Evolutionary conservation across 2,888 invertebrate genomes (phyloP).

Genomic region (Deroplatys truncata): DNA sequence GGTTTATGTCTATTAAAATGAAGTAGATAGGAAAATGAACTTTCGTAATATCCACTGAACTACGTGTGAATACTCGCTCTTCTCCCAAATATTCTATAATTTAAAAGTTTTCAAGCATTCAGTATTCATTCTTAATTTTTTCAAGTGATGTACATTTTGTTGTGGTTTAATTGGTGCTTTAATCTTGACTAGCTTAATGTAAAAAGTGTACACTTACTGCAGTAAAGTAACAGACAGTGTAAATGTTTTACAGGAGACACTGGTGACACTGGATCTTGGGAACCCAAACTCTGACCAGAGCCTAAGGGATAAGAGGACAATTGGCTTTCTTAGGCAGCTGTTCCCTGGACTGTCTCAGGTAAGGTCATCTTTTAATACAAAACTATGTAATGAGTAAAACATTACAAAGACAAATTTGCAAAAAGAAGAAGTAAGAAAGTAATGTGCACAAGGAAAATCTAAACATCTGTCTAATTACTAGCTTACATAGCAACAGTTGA

Average conservation of each 20-base stretch:
- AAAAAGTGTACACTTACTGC: neutral
- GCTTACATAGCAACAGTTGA: too few species aligned
- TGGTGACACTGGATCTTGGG: conserved; percentile 64
- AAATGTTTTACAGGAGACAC: conserved; percentile 53
- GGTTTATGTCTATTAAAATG: too few species aligned
- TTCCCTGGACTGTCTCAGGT: conserved; percentile 75
- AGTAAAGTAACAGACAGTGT: neutral
- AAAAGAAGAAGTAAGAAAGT: neutral
- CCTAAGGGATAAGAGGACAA: conserved; percentile 67
- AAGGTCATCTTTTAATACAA: conserved; percentile 35
- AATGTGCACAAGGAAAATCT: too few species aligned
- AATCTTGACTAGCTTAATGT: neutral
- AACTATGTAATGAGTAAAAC: neutral
- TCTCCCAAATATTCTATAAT: too few species aligned
- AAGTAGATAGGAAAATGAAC: too few species aligned
- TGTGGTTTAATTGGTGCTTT: too few species aligned
- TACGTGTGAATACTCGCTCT: too few species aligned
- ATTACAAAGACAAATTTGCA: neutral
- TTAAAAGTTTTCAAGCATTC: too few species aligned
- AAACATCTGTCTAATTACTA: too few species aligned
- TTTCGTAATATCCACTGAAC: too few species aligned
- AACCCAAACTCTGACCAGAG: conserved; percentile 8
- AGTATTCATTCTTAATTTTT: too few species aligned
- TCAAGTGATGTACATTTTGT: too few species aligned
- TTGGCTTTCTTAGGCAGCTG: conserved; percentile 68